These are phyloP conservation scores for Blastobasis lacticolella DNA, from an alignment of 2,888 invertebrate species.

Conservation along the genomic window DNA sequence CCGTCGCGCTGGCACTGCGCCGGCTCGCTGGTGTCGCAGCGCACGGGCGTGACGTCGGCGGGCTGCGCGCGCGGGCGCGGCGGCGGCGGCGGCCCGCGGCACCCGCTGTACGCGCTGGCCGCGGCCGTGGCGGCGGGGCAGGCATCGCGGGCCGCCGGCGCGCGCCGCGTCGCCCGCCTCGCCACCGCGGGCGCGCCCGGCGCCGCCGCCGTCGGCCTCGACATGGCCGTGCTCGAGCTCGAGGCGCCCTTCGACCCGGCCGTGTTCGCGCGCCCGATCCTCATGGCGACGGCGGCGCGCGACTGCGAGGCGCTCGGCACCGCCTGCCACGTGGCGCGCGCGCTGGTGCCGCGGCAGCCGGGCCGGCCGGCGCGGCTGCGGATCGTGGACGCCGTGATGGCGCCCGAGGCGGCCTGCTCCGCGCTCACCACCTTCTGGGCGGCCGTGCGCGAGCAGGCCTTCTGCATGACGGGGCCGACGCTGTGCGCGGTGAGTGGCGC, in stretches of 20 bases:
- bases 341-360: conserved; percentile 28
- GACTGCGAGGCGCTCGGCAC: conserved; percentile 18
- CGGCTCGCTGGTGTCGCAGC: conserved; percentile 24
- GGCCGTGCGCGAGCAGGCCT: conserved; percentile 25
- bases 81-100: conserved; percentile 29
- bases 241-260: conserved; percentile 32
- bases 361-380: conserved; percentile 16
- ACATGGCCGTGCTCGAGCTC: conserved; percentile 13
- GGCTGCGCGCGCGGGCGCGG: conserved; percentile 33
- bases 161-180: conserved; percentile 8
- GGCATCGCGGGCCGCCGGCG: conserved; percentile 20
- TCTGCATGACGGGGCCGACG: conserved; percentile 38
- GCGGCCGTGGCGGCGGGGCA: conserved; percentile 12
- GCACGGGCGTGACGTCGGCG: conserved; percentile 12
- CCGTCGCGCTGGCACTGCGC: conserved; percentile 26
- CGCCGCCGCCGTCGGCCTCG: conserved; percentile 5
- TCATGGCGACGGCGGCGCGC: conserved; percentile 31
- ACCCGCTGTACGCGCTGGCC: conserved; percentile 22
- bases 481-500: conserved; percentile 36
- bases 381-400: conserved; percentile 17
- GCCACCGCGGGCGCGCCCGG: conserved; percentile 7
- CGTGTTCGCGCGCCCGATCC: conserved; percentile 41
- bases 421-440: conserved; percentile 29
- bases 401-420: conserved; percentile 21
- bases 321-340: conserved; percentile 6